Evolutionary conservation across 2,888 invertebrate genomes (phyloP).

Genomic region (Chaitophorus viminalis): DNA sequence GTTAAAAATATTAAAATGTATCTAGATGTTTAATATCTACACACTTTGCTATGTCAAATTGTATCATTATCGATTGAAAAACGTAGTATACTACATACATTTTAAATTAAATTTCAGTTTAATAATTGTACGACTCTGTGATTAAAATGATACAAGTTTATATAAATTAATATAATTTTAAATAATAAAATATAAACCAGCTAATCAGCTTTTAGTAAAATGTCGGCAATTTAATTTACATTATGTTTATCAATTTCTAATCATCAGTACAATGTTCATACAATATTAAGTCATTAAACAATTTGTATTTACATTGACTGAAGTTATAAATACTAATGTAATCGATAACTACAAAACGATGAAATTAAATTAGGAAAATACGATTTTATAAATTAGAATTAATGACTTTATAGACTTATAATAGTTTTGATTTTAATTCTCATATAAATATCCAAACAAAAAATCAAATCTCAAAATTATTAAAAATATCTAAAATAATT

Average conservation of each 20-base stretch:
- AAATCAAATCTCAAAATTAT: too few relatives aligned
- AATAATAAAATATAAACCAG: background rate
- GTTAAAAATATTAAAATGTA: background rate
- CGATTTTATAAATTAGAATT: background rate
- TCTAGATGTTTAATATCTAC: background rate
- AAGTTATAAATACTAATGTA: background rate
- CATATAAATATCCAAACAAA: too few relatives aligned
- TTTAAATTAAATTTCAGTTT: background rate
- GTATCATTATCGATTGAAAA: too few relatives aligned
- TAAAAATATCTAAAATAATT: background rate
- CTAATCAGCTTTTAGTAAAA: background rate
- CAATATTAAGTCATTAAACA: slow-evolving; percentile 9
- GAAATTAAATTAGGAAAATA: background rate
- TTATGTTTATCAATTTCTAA: background rate
- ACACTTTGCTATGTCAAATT: background rate
- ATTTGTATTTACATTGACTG: background rate
- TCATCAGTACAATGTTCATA: slow-evolving; percentile 24
- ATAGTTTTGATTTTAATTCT: too few relatives aligned
- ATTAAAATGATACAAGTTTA: background rate
- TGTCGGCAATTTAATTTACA: background rate
- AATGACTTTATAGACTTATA: too few relatives aligned
- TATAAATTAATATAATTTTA: background rate
- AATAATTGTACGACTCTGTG: background rate
- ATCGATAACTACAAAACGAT: background rate
- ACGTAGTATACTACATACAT: background rate